phyloP scores from a whole-genome alignment of 2,888 invertebrate species.

The Luffia ferchaultella region DNA sequence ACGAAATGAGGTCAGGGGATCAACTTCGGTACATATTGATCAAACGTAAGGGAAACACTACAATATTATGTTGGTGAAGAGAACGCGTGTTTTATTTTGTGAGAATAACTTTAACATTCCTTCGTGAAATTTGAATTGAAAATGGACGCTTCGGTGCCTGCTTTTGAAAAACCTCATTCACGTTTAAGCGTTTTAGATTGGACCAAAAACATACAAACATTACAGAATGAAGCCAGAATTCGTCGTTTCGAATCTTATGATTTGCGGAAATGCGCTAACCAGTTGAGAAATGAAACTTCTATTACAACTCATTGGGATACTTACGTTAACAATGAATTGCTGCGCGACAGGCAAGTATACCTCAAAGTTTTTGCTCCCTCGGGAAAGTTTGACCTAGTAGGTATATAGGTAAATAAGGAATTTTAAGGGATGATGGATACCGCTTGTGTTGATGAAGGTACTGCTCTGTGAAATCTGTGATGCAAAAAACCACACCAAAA shows the following conservation, averaged over 20 bases:
- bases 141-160: slow-evolving; percentile 53
- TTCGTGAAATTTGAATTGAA: slow-evolving; percentile 1
- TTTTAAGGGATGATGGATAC: too few species aligned
- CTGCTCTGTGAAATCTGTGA: too few species aligned
- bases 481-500: too few species aligned
- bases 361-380: neutral
- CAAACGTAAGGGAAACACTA: too few species aligned
- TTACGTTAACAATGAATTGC: slow-evolving; percentile 75
- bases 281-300: slow-evolving; percentile 76
- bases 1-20: too few species aligned
- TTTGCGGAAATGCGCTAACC: slow-evolving; percentile 73
- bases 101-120: too few species aligned
- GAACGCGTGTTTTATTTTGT: too few species aligned
- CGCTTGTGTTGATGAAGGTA: too few species aligned
- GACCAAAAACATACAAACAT: slow-evolving; percentile 76
- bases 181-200: slow-evolving; percentile 76
- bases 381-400: neutral
- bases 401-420: neutral
- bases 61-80: too few species aligned
- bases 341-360: slow-evolving; percentile 70
- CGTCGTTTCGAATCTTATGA: slow-evolving; percentile 73
- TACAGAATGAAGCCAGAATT: slow-evolving; percentile 74
- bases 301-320: slow-evolving; percentile 81
- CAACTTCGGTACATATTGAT: too few species aligned
- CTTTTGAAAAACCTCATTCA: slow-evolving; percentile 72